Evolutionary conservation across 2,797 vertebrate species (phyloP).

Genomic region (Halcyon smyrnensis): DNA sequence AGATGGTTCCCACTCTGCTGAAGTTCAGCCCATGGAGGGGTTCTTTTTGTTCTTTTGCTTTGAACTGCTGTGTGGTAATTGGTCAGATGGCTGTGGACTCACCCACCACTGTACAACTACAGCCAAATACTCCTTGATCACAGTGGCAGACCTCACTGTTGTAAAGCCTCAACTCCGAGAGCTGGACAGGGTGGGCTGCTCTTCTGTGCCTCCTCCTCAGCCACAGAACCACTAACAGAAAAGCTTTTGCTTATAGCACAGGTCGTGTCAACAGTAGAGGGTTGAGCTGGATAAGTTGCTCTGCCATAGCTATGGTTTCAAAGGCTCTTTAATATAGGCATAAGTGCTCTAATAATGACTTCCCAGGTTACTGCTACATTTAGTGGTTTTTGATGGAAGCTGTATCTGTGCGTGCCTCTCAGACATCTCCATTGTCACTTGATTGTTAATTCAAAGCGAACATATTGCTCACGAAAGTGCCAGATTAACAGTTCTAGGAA

Average conservation of each 20-base stretch:
- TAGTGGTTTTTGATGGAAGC: not conserved
- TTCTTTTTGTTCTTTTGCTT: not conserved
- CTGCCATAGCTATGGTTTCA: not conserved
- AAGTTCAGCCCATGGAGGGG: not conserved
- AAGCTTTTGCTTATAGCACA: not conserved
- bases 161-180: not conserved
- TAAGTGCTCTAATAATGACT: not conserved
- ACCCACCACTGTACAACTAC: fast-evolving
- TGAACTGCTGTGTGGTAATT: fast-evolving
- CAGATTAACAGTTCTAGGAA: not conserved
- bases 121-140: not conserved
- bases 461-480: not conserved
- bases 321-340: not conserved
- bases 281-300: not conserved
- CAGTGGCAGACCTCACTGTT: not conserved
- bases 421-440: not conserved
- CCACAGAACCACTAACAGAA: not conserved
- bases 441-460: not conserved
- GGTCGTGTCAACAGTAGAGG: not conserved
- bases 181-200: not conserved
- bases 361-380: not conserved
- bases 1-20: not conserved
- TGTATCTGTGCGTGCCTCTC: not conserved
- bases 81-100: too few relatives aligned
- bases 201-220: not conserved